A percentile compares a stretch with the other conserved stretches of the same genome.
Conservation (phyloP, 2,888 invertebrate species). For the Drosophila falleni region DNA sequence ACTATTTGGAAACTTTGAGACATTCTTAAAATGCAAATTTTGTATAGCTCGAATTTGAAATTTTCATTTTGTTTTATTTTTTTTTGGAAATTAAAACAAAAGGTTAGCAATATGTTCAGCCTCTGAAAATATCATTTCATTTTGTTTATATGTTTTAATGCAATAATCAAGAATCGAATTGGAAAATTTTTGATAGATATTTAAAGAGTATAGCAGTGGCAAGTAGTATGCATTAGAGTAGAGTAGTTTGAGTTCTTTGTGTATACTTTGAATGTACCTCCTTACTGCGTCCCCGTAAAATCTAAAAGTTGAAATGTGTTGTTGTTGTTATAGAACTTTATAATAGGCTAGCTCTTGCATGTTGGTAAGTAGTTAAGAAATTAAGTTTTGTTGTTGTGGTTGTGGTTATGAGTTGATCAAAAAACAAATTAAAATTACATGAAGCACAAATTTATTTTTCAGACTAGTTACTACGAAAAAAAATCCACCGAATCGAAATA, state of each 20-base stretch:
- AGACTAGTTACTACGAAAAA: slow-evolving; percentile 38
- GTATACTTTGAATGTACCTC: slow-evolving; percentile 85
- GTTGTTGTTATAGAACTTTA: slow-evolving; percentile 73
- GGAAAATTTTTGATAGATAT: slow-evolving; percentile 36
- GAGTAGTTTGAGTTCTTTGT: slow-evolving; percentile 80
- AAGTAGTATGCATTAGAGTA: slow-evolving; percentile 70
- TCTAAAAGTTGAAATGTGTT: slow-evolving; percentile 84
- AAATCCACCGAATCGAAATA: slow-evolving; percentile 20
- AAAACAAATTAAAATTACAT: slow-evolving; percentile 29
- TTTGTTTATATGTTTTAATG: slow-evolving; percentile 15
- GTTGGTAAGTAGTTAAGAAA: slow-evolving; percentile 56
- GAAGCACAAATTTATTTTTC: slow-evolving; percentile 34
- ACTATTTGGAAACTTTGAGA: slow-evolving; percentile 42
- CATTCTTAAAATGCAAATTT: slow-evolving; percentile 62
- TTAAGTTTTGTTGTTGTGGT: slow-evolving; percentile 1
- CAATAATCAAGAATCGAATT: slow-evolving; percentile 23
- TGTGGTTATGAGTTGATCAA: slow-evolving; percentile 27
- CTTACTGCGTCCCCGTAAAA: slow-evolving; percentile 86
- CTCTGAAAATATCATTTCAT: slow-evolving; percentile 43
- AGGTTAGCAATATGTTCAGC: slow-evolving; percentile 61
- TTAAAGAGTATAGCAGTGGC: slow-evolving; percentile 68
- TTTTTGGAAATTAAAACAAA: slow-evolving; percentile 17
- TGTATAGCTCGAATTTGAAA: slow-evolving; percentile 32
- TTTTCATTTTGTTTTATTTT: not conserved
- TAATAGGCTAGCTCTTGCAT: slow-evolving; percentile 50